Evolutionary conservation across 2,797 vertebrate genomes (phyloP).

Genomic region (Tapera naevia): DNA sequence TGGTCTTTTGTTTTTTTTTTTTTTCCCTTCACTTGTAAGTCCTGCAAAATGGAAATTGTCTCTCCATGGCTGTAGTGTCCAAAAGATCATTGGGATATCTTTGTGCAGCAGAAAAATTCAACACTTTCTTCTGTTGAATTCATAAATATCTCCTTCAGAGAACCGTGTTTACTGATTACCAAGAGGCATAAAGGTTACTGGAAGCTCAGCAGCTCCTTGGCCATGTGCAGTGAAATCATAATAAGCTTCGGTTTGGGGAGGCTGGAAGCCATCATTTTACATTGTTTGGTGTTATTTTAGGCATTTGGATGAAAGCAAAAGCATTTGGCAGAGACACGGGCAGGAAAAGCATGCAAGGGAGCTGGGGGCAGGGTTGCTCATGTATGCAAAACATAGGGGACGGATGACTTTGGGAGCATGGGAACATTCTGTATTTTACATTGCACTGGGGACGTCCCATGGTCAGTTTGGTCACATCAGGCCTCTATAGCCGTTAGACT

Average conservation of each 20-base stretch:
- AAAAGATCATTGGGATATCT: not conserved
- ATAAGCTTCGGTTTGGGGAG: not conserved
- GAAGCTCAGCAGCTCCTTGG: not conserved
- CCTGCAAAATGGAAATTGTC: not conserved
- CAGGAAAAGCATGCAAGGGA: not conserved
- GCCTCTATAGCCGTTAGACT: not conserved
- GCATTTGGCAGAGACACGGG: not conserved
- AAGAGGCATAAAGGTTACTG: not conserved
- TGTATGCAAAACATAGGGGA: fast-evolving
- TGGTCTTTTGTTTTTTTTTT: too few species aligned
- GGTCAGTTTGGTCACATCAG: not conserved
- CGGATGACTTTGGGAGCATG: not conserved
- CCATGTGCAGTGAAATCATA: fast-evolving
- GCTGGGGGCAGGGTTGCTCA: not conserved
- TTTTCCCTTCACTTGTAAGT: not conserved
- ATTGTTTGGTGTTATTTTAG: not conserved
- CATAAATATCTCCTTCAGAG: not conserved
- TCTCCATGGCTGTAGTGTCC: not conserved
- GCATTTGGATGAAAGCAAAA: not conserved
- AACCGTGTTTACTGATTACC: not conserved
- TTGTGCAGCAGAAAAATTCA: not conserved
- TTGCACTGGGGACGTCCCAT: not conserved
- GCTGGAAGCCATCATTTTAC: not conserved
- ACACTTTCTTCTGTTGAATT: not conserved
- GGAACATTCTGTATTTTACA: not conserved